Evolutionary conservation across 2,797 vertebrate species (phyloP), one percentile per base, ranked within the genome.

Genomic region (Aldrovandia affinis): DNA sequence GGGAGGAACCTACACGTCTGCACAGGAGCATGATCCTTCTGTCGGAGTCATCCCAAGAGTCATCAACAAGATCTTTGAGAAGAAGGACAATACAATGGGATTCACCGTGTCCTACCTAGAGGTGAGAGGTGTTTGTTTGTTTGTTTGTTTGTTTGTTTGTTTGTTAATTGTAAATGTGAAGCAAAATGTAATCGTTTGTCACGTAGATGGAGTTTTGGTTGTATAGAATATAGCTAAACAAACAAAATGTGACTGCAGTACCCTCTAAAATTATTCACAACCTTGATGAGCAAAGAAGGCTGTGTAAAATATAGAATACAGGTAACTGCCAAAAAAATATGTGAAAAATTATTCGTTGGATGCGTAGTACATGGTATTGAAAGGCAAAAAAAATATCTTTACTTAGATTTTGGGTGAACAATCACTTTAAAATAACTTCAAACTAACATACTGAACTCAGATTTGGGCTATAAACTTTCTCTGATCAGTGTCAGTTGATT

Each of bases 11-110:
- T 99, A 98, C 85, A 98, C 97, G 2, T 95, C 97, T 1, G 94
- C 91, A 25, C 97, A 99, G 86, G 97, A 97, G 89, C 91, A 96
- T 0, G 97, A 99, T 52, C 94, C 95, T 3, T 94, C 90, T 0
- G 96, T 99, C 10, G 98, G 98, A 0, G 96, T 99, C 68, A 99
- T 99, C 87, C 98, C 98, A 1, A 93, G 98, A 39, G 98, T 99
- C 28, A 97, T 99, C 86, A 89, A 82, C 20, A 92, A 91, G 68
- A 97, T 99, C 2, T 99, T 97, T 89, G 92, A 95, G 80, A 96
- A 98, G 92, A 96, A 92, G 81, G 92, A 96, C 28, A 94, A 93
- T 81, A 95, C 88, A 83, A 73, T 84, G 0, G 96, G 86, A 57
- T 90, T 98, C 86, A 92, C 94, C 68, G 96, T 99, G 0, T 99